Percentiles rank a stretch among this genome's conserved stretches.
Conservation (phyloP, 2,113 vertebrate species). For the Apodemus sylvaticus region DNA sequence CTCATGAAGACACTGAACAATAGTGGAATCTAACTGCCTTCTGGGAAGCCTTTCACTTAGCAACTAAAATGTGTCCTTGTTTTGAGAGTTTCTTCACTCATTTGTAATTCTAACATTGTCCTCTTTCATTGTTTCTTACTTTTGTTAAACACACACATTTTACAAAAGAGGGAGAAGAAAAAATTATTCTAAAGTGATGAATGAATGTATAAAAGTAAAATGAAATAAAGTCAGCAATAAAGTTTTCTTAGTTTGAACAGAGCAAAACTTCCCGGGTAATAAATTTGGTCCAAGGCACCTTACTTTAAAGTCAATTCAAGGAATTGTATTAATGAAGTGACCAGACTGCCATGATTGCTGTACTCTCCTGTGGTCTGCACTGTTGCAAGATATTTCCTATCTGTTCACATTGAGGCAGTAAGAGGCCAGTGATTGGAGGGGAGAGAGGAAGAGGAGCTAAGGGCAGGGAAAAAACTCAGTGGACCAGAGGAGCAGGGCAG, state of each 20-base stretch:
- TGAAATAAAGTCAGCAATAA: neutral
- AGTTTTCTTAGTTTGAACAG: neutral
- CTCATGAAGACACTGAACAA: neutral
- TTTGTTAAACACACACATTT: neutral
- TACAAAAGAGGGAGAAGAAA: neutral
- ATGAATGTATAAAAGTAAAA: neutral
- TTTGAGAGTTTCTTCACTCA: neutral
- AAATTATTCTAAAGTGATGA: neutral
- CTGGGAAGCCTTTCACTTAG: neutral
- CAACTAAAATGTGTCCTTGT: neutral
- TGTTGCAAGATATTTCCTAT: too few species aligned
- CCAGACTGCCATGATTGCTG: neutral
- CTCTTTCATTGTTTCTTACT: neutral
- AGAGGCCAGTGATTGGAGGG: too few species aligned
- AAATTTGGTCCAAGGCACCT: neutral
- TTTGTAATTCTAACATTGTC: neutral
- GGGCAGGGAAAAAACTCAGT: too few species aligned
- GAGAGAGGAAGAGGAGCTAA: too few species aligned
- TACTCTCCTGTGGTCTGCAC: neutral
- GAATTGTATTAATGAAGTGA: slow-evolving; percentile 4
- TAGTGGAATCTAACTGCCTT: neutral
- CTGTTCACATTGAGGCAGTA: too few species aligned
- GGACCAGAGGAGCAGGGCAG: too few species aligned
- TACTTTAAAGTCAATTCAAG: slow-evolving; percentile 18
- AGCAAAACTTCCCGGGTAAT: neutral